A percentile compares a stretch with the other conserved stretches of the same genome.
Evolutionary conservation across 2,797 vertebrate species (phyloP).

Genomic region (Meda fulgida): DNA sequence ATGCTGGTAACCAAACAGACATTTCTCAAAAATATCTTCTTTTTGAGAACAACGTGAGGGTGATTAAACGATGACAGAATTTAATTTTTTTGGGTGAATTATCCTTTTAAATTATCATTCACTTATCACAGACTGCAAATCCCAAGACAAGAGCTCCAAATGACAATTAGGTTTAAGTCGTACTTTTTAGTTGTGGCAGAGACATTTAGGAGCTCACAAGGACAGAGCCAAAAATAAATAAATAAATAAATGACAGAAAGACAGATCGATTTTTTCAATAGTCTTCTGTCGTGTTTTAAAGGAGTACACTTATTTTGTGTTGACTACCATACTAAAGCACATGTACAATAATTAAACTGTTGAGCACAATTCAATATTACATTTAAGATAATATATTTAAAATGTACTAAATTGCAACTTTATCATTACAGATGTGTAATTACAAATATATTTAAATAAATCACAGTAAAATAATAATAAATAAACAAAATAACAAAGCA

Average conservation of each 20-base stretch:
- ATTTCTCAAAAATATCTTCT: not conserved
- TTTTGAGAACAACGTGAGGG: not conserved
- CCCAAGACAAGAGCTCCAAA: not conserved
- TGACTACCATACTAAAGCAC: not conserved
- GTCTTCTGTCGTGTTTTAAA: not conserved
- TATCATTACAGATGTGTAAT: not conserved
- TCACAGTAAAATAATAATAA: not conserved
- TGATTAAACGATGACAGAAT: not conserved
- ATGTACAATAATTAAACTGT: not conserved
- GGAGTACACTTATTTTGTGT: not conserved
- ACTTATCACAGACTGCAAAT: not conserved
- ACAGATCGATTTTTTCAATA: not conserved
- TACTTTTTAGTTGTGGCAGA: not conserved
- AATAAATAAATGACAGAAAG: too few species aligned
- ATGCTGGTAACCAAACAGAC: not conserved
- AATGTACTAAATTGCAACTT: not conserved
- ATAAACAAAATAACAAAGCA: not conserved
- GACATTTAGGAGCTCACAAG: not conserved
- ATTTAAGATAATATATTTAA: not conserved
- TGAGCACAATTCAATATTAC: not conserved
- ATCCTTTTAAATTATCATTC: not conserved
- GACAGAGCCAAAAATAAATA: not conserved
- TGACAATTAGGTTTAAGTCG: not conserved
- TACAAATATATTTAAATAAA: not conserved
- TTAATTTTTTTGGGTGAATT: not conserved